phyloP scores from a whole-genome alignment of 2,113 vertebrate genomes.

The Lonchura striata region DNA sequence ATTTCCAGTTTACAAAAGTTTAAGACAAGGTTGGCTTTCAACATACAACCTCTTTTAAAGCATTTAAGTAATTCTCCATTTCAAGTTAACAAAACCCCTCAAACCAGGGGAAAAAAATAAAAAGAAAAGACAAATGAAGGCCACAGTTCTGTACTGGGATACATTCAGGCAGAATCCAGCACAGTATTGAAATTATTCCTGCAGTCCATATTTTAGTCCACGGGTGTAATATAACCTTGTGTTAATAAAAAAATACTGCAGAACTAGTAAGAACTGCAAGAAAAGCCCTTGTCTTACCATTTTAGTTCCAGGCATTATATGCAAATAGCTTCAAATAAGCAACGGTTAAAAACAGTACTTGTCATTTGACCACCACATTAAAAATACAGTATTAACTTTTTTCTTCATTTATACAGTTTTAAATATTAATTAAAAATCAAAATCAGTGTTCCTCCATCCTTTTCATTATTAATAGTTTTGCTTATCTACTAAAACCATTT shows the following conservation, averaged over 20 bases:
- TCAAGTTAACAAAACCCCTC: background rate
- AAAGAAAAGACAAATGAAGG: background rate
- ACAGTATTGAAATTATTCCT: background rate
- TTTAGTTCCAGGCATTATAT: constrained; percentile 9
- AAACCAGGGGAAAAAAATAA: background rate
- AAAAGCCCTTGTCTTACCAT: background rate
- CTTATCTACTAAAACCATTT: constrained; percentile 71
- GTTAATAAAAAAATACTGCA: background rate
- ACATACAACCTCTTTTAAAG: constrained; percentile 14
- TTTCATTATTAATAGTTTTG: constrained; percentile 40
- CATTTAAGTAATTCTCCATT: background rate
- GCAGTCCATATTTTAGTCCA: background rate
- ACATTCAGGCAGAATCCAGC: background rate
- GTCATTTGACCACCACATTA: background rate
- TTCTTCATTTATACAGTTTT: constrained; percentile 24
- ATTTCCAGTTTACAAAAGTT: constrained; percentile 67
- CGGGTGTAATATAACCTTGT: background rate
- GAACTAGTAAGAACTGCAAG: background rate
- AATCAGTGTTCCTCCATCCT: constrained; percentile 51
- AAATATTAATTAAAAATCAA: constrained; percentile 50
- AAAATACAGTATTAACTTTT: constrained; percentile 17
- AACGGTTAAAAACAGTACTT: constrained; percentile 46
- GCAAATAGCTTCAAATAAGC: background rate
- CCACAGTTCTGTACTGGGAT: background rate
- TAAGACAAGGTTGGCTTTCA: background rate